Base-by-base conservation (phyloP, 2,888 invertebrate species). In the Atrina japonica region DNA sequence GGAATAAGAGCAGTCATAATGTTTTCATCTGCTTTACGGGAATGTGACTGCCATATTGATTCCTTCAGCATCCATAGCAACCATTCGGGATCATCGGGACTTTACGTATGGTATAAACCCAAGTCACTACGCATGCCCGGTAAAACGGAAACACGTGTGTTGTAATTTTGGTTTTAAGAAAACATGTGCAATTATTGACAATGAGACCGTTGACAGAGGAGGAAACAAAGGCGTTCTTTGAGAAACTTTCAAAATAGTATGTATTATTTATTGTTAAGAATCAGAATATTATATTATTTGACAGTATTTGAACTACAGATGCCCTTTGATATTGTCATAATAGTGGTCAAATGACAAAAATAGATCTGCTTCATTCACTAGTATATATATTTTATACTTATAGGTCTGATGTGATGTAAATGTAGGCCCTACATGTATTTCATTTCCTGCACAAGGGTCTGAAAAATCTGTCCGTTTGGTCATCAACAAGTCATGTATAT, bases 241-340 rank as follows among this genome's bases (percentile, higher is more conserved):
- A 97, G 89, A 98, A 98, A 91, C 90, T 98, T 73, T 93, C 96
- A 0, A 97, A 97, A 93, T 98, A 96, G 97, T 97, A 92, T 94
- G 83, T 70, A 23, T 35, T 50, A n/a, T n/a, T n/a, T n/a, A n/a
- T n/a, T n/a, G n/a, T n/a, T n/a, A n/a, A n/a, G n/a, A n/a, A n/a
- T n/a, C n/a, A n/a, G n/a, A n/a, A n/a, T n/a, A n/a, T n/a, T n/a
- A n/a, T n/a, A n/a, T n/a, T n/a, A n/a, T n/a, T n/a, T n/a, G n/a
- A n/a, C n/a, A n/a, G n/a, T n/a, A n/a, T n/a, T n/a, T n/a, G n/a
- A n/a, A n/a, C n/a, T n/a, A n/a, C n/a, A n/a, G n/a, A n/a, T n/a
- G n/a, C n/a, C n/a, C n/a, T n/a, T n/a, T n/a, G n/a, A n/a, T n/a
- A n/a, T n/a, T n/a, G n/a, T n/a, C n/a, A n/a, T n/a, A n/a, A n/a